Evolutionary conservation across 2,113 vertebrate species (phyloP).

Genomic region (Anthoscopus minutus): DNA sequence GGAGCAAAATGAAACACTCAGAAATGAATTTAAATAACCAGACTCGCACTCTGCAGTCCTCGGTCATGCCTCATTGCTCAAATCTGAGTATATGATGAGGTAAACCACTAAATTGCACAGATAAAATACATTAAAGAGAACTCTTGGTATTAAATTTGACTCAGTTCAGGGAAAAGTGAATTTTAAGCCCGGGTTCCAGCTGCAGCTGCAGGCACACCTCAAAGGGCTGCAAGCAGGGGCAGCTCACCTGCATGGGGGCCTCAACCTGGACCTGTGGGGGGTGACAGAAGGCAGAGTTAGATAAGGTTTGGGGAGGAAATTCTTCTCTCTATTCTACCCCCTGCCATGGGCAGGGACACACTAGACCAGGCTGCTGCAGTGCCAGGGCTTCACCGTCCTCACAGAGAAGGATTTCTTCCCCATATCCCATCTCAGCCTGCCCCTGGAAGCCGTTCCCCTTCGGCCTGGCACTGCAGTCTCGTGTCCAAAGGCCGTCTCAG

Average conservation of each 20-base stretch:
- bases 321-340: neutral
- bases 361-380: neutral
- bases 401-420: neutral
- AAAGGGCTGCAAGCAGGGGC: neutral
- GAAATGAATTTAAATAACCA: neutral
- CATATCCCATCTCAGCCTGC: neutral
- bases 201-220: neutral
- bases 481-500: neutral
- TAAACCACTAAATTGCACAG: neutral
- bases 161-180: neutral
- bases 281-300: neutral
- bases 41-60: neutral
- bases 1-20: neutral
- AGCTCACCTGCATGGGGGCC: neutral
- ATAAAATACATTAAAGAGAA: neutral
- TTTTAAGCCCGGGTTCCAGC: neutral
- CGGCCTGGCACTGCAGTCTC: neutral
- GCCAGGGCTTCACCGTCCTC: neutral
- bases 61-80: neutral
- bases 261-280: neutral
- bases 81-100: neutral
- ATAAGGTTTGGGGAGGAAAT: neutral
- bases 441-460: neutral
- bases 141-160: neutral
- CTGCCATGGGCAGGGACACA: neutral